Base-by-base conservation (phyloP, 2,888 invertebrate species). In the Apoda limacodes region DNA sequence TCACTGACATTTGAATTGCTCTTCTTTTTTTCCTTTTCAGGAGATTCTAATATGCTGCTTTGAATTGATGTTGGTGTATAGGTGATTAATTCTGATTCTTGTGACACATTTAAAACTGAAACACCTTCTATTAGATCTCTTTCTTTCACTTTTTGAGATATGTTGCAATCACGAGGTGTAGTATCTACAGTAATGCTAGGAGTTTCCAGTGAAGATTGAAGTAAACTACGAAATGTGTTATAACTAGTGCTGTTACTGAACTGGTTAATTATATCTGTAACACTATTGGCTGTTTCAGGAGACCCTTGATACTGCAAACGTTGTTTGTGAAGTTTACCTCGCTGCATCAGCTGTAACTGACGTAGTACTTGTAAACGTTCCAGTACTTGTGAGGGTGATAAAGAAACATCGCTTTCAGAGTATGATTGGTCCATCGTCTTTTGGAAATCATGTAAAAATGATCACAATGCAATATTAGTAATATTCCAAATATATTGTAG, bases 251-350 rank as follows among this genome's bases (percentile, higher is more conserved):
- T 72, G 30, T 59, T 69, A 40, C 63, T 74, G 36, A 80, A 76
- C 38, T 78, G 75, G 42, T 75, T 75, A 9, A 76, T 65, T 20
- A 80, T 60, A 60, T 78, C 78, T 9, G 75, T 75, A 10, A 68
- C 46, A 40, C 56, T 63, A 6, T 69, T 61, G 3, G 71, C 60
- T 30, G 52, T 60, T 52, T 68, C 69, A 23, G 69, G 49, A 12
- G 57, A 57, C 34, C 67, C 66, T 42, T 65, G 59, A 34, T 66
- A 71, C 24, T 69, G 55, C 37, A 66, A 55, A 15, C 60, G 60
- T 37, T 78, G 76, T 55, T 72, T 71, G 45, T 72, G 67, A 22
- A 80, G 53, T 59, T 78, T 78, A 52, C 68, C 72, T 55, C 70
- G 71, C 46, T 78, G 76, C 33, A 76, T 35, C 21, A 74, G 37